phyloP scores from a whole-genome alignment of 2,113 vertebrate genomes.

The Heterochromis multidens region DNA sequence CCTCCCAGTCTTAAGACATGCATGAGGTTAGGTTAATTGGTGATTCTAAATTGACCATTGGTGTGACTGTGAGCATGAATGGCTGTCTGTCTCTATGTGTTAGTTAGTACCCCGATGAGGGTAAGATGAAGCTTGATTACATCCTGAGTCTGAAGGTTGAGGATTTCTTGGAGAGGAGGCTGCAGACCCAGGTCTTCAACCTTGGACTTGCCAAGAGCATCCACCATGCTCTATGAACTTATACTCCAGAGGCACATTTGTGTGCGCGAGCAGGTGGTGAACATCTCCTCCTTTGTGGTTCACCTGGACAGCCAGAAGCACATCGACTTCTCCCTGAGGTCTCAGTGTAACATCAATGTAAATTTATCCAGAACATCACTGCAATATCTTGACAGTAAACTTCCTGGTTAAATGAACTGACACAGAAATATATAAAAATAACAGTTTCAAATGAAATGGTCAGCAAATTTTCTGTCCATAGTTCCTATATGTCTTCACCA shows the following conservation, averaged over 20 bases:
- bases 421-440: background rate
- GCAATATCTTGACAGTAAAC: background rate
- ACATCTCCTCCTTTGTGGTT: slow-evolving; percentile 92
- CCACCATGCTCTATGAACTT: slow-evolving; percentile 88
- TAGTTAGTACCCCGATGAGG: no score
- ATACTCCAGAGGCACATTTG: slow-evolving; percentile 94
- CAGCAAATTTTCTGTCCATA: background rate
- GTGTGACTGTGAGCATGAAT: background rate
- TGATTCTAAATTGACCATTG: background rate
- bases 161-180: slow-evolving; percentile 89
- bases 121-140: slow-evolving; percentile 96
- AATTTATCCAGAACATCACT: background rate
- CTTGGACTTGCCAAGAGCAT: slow-evolving; percentile 91
- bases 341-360: slow-evolving; percentile 76
- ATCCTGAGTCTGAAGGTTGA: slow-evolving; percentile 92
- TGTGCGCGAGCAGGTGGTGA: slow-evolving; percentile 93
- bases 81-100: no score
- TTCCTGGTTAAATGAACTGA: background rate
- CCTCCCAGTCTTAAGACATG: background rate
- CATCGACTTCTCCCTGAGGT: slow-evolving; percentile 92
- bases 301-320: slow-evolving; percentile 94
- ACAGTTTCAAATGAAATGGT: background rate
- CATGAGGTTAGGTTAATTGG: background rate
- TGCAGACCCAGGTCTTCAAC: slow-evolving; percentile 94
- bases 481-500: background rate